Evolutionary conservation across 2,113 vertebrate species (phyloP).

Genomic region (Ptilorrhoa leucosticta): DNA sequence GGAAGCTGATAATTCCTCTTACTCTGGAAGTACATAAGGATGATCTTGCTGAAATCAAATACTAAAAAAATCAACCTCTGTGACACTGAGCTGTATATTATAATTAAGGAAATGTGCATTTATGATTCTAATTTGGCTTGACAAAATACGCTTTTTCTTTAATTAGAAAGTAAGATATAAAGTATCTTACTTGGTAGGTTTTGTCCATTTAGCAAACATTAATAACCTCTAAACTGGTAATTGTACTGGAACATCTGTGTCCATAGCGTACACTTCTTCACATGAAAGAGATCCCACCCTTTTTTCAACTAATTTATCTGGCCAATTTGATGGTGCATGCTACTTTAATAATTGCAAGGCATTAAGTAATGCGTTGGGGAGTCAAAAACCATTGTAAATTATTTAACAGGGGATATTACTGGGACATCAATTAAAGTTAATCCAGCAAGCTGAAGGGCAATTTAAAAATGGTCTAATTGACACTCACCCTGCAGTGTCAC

Average conservation of each 20-base stretch:
- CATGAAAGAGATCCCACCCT: neutral
- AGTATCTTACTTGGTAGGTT: neutral
- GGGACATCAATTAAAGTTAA: conserved; percentile 49
- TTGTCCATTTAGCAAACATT: neutral
- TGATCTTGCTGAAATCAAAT: neutral
- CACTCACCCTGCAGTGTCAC: neutral
- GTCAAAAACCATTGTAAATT: conserved; percentile 35
- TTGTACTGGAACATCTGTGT: neutral
- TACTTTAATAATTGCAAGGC: conserved; percentile 1
- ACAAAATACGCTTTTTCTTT: neutral
- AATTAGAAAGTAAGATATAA: neutral
- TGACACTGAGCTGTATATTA: neutral
- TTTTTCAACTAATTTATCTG: neutral
- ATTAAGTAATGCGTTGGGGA: conserved; percentile 36
- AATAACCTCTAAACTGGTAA: neutral
- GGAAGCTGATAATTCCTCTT: neutral
- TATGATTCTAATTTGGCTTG: neutral
- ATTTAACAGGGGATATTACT: conserved; percentile 27
- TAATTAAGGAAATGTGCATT: neutral
- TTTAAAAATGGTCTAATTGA: conserved; percentile 24
- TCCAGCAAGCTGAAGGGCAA: conserved; percentile 16
- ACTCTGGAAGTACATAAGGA: neutral
- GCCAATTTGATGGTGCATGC: neutral
- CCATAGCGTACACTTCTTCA: neutral
- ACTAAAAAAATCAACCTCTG: neutral